Base-by-base conservation (phyloP, 2,797 vertebrate genomes). In the Sylvilagus floridanus region DNA sequence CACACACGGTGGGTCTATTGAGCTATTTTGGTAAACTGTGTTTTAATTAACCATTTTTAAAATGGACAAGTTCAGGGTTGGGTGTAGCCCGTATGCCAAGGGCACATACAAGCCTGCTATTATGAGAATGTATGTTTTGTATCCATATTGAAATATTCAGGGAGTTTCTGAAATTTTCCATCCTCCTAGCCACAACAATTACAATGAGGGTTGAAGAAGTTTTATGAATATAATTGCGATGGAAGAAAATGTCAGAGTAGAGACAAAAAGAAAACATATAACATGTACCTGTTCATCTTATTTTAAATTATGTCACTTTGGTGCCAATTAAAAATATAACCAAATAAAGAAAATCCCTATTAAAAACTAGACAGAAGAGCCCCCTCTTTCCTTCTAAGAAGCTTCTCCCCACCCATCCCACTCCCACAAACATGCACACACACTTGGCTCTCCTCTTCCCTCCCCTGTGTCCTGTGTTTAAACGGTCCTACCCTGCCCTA, bases 141-240 rank as follows among this genome's bases (percentile, higher is more conserved):
- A 30, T 14, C 77, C n/a, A 1, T 47, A 42, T 14, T 91, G 57
- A 93, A 89, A 42, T 88, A 86, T 60, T n/a, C 84, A 93, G 35
- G 21, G 8, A 47, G 1, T 32, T 85, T 88, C 42, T 63, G 37
- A 95, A 77, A 10, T 0, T 35, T 66, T 69, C 26, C 14, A 5
- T 68, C 65, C 68, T 86, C 62, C 32, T 68, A 60, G n/a, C 24
- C 57, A 77, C 42, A 89, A 87, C 86, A 92, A 47, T 7, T 42
- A 35, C 72, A 93, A 26, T 32, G 30, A 37, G 66, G 32, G 62
- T 2, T 16, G 42, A 85, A 42, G 63, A 52, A 6, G 1, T 28
- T 68, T 26, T n/a, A 0, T 62, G 0, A 66, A 26, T 35, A 24
- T n/a, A 87, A 60, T 16, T 26, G 12, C 4, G 28, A 11, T 50